Evolutionary conservation across 1,140 invertebrate species (phyloP), one percentile per base, ranked within the genome.

Genomic region (Aplysia californica): DNA sequence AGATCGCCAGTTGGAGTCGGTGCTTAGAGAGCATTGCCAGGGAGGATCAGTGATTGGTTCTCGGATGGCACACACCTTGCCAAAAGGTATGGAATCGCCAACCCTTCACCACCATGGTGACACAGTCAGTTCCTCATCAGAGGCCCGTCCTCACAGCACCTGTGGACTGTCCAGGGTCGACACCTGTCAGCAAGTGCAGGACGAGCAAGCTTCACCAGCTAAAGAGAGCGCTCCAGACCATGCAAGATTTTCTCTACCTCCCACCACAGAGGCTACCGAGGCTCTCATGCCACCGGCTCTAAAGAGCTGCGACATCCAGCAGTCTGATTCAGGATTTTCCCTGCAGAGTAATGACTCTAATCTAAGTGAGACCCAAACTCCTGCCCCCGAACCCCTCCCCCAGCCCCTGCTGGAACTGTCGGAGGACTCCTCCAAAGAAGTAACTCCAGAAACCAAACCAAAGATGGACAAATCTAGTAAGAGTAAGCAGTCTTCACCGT

Each of bases 301-400:
- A 26, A 64, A 80, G 31, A 78, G 74, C 5, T 61, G 69, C 31
- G 72, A 81, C n/a, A 65, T 82, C 36, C 77, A 80, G 36, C 80
- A 81, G 29, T 84, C 81, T 50, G 82, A 85, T 69, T 85, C 83
- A 18, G 83, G 80, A 0, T 81, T 83, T 68, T 84, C 80, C 41
- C 79, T 83, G 29, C 81, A 83, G 64, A 79, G 84, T 65, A 71
- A 75, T 50, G 72, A 35, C 6, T 71, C 67, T n/a, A 36, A 36
- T 29, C 10, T 4, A 33, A 58, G 31, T 67, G 36, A 35, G 4
- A 3, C 36, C n/a, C n/a, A n/a, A n/a, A n/a, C n/a, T n/a, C n/a
- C n/a, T 31, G 10, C 2, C 21, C 1, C 3, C 55, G 15, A 38
- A 20, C n/a, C 26, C 10, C 20, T 61, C 3, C n/a, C 33, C 2